Evolutionary conservation across 2,113 vertebrate species (phyloP).

Genomic region (Onychostruthus taczanowskii): DNA sequence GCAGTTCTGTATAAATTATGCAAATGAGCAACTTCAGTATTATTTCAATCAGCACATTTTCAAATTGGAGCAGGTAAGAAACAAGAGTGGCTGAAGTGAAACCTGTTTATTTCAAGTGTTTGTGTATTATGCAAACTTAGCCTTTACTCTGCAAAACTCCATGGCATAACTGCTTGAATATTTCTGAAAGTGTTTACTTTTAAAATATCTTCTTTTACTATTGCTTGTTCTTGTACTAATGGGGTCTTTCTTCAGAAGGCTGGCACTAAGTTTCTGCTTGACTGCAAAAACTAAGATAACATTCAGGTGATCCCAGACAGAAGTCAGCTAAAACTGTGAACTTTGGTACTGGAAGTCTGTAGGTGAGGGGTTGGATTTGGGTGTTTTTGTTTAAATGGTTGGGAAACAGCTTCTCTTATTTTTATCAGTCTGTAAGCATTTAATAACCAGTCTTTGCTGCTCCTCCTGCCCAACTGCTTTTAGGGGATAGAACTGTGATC

Average conservation of each 20-base stretch:
- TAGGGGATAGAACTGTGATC: neutral
- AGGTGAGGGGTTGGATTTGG: neutral
- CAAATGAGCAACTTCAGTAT: conserved; percentile 97
- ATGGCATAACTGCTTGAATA: neutral
- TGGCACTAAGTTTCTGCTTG: neutral
- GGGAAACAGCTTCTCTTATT: neutral
- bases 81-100: neutral
- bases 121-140: neutral
- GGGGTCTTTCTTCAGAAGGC: neutral
- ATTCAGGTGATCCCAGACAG: neutral
- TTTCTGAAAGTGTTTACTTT: neutral
- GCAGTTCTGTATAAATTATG: conserved; percentile 99
- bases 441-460: neutral
- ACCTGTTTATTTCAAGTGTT: neutral
- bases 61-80: conserved; percentile 92
- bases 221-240: neutral
- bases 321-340: neutral
- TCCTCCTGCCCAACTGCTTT: neutral
- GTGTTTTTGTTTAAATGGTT: neutral
- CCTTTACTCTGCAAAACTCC: neutral
- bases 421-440: neutral
- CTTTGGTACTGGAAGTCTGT: neutral
- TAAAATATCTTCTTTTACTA: neutral
- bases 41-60: conserved; percentile 99
- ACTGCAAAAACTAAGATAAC: neutral